phyloP scores from a whole-genome alignment of 2,888 invertebrate species.

The Conistra vaccinii region DNA sequence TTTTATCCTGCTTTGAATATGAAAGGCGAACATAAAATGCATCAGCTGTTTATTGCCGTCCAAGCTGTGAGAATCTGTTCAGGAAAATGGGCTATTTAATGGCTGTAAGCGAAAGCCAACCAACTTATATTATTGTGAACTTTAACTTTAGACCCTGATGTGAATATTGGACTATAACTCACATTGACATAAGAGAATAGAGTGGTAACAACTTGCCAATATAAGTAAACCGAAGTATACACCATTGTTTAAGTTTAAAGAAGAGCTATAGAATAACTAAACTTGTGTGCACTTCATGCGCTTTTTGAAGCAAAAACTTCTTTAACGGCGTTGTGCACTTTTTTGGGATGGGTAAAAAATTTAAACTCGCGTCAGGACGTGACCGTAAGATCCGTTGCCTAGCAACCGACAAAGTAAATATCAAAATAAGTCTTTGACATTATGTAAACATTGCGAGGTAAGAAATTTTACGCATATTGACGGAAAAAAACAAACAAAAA shows the following conservation, averaged over 20 bases:
- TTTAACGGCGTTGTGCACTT: too few species aligned
- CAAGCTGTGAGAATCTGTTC: slow-evolving; percentile 48
- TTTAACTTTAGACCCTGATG: slow-evolving; percentile 36
- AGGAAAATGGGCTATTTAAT: slow-evolving; percentile 57
- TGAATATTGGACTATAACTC: slow-evolving; percentile 42
- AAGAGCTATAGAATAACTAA: neutral
- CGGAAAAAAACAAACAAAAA: too few species aligned
- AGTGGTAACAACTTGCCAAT: slow-evolving; percentile 22
- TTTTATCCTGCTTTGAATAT: slow-evolving; percentile 50
- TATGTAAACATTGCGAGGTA: too few species aligned
- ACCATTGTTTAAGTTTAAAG: neutral
- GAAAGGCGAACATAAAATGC: slow-evolving; percentile 54
- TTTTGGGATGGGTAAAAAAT: too few species aligned
- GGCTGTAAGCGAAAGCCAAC: slow-evolving; percentile 19
- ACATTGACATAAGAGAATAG: slow-evolving; percentile 6
- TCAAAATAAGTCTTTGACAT: too few species aligned
- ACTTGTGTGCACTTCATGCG: neutral
- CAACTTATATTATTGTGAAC: slow-evolving; percentile 38
- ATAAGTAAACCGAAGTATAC: neutral
- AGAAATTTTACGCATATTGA: too few species aligned
- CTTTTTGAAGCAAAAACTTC: too few species aligned
- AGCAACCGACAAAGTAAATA: too few species aligned
- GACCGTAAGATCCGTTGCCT: too few species aligned
- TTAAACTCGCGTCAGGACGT: too few species aligned
- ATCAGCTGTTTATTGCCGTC: slow-evolving; percentile 56